These are phyloP conservation scores for Chydorus sphaericus DNA, from an alignment of 2,888 invertebrate genomes.

Conservation along the genomic window DNA sequence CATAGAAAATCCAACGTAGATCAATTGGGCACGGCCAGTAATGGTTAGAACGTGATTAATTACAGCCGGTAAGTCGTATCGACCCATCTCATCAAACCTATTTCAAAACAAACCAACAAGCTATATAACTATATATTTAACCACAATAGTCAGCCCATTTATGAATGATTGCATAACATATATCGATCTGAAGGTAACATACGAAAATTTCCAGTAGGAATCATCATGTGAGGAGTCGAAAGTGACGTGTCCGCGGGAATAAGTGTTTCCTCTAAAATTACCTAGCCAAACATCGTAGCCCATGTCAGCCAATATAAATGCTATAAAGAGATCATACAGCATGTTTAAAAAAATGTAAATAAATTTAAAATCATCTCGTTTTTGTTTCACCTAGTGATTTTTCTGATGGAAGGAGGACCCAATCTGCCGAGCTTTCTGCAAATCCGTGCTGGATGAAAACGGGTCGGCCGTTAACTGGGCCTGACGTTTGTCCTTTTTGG, in stretches of 20 bases:
- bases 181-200: neutral
- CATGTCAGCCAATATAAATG: constrained; percentile 42
- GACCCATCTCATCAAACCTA: constrained; percentile 33
- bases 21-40: constrained; percentile 37
- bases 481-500: constrained; percentile 19
- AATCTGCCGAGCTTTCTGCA: constrained; percentile 29
- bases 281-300: constrained; percentile 72
- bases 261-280: constrained; percentile 46
- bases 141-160: neutral
- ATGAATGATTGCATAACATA: neutral
- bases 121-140: neutral
- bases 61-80: constrained; percentile 40
- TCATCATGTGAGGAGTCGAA: constrained; percentile 28
- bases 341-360: neutral
- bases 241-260: constrained; percentile 40
- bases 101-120: neutral
- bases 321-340: constrained; percentile 19
- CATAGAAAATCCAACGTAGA: constrained; percentile 38
- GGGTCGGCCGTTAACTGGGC: constrained; percentile 22
- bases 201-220: constrained; percentile 45
- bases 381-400: constrained; percentile 26
- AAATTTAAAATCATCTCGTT: no score
- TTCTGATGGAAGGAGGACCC: constrained; percentile 31
- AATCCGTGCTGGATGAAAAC: constrained; percentile 40
- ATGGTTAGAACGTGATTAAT: constrained; percentile 34